A percentile compares a stretch with the other conserved stretches of the same genome.
Evolutionary conservation across 2,888 invertebrate genomes (phyloP).

Genomic region (Antitype chi): DNA sequence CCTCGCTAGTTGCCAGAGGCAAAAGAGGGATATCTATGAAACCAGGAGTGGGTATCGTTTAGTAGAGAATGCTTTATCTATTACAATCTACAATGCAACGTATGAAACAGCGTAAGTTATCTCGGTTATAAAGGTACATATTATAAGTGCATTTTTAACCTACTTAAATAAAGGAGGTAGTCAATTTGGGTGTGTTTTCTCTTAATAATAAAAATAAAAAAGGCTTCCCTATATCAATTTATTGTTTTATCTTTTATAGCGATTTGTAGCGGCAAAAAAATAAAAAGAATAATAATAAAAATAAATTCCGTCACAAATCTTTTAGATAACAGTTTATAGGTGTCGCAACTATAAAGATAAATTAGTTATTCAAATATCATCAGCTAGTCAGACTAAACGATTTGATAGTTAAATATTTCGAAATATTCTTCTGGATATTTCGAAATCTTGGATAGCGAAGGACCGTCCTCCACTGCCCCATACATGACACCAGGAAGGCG

Average conservation of each 20-base stretch:
- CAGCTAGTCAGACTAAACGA: not conserved
- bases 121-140: no score
- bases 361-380: not conserved
- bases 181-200: no score
- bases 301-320: not conserved
- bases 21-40: not conserved
- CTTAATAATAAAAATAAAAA: no score
- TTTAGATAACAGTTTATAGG: conserved; percentile 8
- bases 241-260: not conserved
- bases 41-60: not conserved
- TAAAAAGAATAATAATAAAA: not conserved
- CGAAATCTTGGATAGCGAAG: no score
- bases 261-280: not conserved
- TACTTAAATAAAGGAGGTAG: no score
- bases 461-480: no score
- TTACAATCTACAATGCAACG: no score
- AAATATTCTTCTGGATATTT: no score
- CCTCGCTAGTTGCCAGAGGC: not conserved
- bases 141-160: no score
- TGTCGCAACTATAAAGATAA: conserved; percentile 3
- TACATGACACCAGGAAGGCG: no score
- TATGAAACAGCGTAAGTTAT: no score
- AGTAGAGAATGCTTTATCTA: not conserved
- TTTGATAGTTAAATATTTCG: no score
- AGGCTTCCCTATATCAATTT: not conserved